Percentiles rank a stretch among this genome's conserved stretches.
Conservation (phyloP, 2,113 vertebrate species). For the Romanogobio albipinnatus region DNA sequence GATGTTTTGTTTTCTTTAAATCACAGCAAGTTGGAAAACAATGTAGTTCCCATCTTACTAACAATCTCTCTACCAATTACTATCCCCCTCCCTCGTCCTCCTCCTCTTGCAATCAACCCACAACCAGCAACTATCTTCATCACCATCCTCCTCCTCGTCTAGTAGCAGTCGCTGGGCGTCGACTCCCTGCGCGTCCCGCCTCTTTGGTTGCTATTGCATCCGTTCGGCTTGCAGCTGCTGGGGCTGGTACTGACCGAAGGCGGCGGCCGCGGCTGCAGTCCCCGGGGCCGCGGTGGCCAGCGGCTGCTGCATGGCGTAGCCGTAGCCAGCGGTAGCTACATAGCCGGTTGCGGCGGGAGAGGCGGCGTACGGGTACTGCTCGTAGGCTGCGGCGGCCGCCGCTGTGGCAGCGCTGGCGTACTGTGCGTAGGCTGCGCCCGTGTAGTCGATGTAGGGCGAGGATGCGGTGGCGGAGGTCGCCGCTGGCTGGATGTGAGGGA, state of each 20-base stretch:
- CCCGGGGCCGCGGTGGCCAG: slow-evolving; percentile 84
- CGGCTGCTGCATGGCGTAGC: slow-evolving; percentile 93
- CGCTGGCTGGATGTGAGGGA: slow-evolving; percentile 89
- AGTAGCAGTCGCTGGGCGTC: slow-evolving; percentile 55
- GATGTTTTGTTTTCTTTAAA: slow-evolving; percentile 71
- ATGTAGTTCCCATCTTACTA: slow-evolving; percentile 74
- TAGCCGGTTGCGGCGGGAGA: slow-evolving; percentile 90
- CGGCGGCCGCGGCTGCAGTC: slow-evolving; percentile 83
- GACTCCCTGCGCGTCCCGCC: slow-evolving; percentile 59
- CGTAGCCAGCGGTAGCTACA: slow-evolving; percentile 87
- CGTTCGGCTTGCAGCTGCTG: slow-evolving; percentile 97
- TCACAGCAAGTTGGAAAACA: slow-evolving; percentile 83
- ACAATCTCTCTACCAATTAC: slow-evolving; percentile 59
- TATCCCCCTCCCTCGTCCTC: slow-evolving; percentile 46
- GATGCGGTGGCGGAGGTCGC: slow-evolving; percentile 83
- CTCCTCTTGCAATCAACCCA: slow-evolving; percentile 49
- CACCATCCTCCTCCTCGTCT: slow-evolving; percentile 57
- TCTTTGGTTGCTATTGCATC: slow-evolving; percentile 89
- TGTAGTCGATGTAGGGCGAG: slow-evolving; percentile 96
- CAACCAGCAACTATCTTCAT: slow-evolving; percentile 56
- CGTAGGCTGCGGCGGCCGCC: slow-evolving; percentile 83
- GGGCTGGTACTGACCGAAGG: slow-evolving; percentile 94
- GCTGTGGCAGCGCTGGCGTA: slow-evolving; percentile 86
- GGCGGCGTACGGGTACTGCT: slow-evolving; percentile 94
- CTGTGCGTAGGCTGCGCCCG: slow-evolving; percentile 92